These are phyloP conservation scores for Plumapathes pennacea DNA, from an alignment of 92 coral and sea anemone genomes.

Conservation along the genomic window DNA sequence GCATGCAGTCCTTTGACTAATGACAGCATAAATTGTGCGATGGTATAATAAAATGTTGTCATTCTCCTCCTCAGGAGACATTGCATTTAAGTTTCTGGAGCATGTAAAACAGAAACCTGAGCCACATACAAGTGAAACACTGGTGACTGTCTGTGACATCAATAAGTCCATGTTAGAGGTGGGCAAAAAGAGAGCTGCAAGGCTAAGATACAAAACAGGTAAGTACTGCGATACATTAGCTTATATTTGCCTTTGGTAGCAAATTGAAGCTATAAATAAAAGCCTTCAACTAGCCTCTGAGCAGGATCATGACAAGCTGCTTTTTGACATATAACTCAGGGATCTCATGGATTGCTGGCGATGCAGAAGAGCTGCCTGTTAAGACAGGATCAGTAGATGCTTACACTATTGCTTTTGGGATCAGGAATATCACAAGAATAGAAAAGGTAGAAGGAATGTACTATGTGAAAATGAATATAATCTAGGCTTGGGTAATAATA, in stretches of 20 bases:
- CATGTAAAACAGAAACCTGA: slow-evolving; percentile 41
- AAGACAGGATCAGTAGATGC: slow-evolving; percentile 81
- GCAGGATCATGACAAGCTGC: neutral
- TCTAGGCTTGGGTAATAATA: too few species aligned
- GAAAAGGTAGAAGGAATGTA: slow-evolving; percentile 54
- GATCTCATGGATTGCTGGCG: slow-evolving; percentile 87
- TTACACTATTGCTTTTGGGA: slow-evolving; percentile 95
- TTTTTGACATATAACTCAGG: slow-evolving; percentile 18
- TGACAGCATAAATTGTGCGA: too few species aligned
- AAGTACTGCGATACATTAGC: too few species aligned
- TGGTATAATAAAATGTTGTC: too few species aligned
- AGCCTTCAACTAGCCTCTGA: too few species aligned
- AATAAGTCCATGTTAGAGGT: slow-evolving; percentile 91
- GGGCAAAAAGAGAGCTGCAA: slow-evolving; percentile 78
- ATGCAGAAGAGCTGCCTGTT: slow-evolving; percentile 91
- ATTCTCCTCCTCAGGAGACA: slow-evolving; percentile 67
- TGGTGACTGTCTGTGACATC: slow-evolving; percentile 91
- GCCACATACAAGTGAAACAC: slow-evolving; percentile 13
- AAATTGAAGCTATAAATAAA: too few species aligned
- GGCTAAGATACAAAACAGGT: slow-evolving; percentile 52
- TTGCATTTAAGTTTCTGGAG: slow-evolving; percentile 89
- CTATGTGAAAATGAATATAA: too few species aligned
- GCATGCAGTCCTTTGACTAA: too few species aligned
- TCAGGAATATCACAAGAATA: slow-evolving; percentile 90
- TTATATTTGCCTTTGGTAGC: too few species aligned